Evolutionary conservation across 2,797 vertebrate species (phyloP).

Genomic region (Hirundo rustica): DNA sequence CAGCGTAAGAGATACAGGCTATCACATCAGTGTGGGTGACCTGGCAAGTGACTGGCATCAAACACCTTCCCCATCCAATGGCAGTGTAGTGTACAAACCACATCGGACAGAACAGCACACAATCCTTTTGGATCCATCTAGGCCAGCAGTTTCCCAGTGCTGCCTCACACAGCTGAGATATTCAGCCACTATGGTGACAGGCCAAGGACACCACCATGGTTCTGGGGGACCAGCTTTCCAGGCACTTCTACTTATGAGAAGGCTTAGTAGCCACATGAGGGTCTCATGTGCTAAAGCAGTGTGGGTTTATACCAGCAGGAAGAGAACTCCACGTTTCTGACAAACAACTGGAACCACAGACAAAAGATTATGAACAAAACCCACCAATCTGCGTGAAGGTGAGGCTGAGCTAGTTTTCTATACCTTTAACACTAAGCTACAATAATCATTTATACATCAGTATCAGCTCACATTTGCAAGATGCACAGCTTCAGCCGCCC

Average conservation of each 20-base stretch:
- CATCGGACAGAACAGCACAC: not conserved
- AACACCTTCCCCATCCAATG: not conserved
- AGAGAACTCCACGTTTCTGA: not conserved
- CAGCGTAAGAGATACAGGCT: not conserved
- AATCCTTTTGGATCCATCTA: not conserved
- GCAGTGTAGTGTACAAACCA: rapidly evolving
- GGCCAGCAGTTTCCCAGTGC: not conserved
- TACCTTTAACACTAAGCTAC: not conserved
- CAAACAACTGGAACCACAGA: not conserved
- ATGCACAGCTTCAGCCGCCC: not conserved
- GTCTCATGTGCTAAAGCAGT: not conserved
- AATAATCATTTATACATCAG: not conserved
- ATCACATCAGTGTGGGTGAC: not conserved
- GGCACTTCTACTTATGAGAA: not conserved
- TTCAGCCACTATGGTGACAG: not conserved
- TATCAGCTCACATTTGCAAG: not conserved
- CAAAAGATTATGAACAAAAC: not conserved
- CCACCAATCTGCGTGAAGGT: not conserved
- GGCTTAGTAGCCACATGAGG: not conserved
- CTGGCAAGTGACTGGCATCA: not conserved
- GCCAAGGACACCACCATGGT: not conserved
- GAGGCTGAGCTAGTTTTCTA: not conserved
- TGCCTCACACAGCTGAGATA: not conserved
- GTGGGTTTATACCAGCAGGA: not conserved
- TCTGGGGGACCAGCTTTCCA: not conserved